These are phyloP conservation scores for Dasysyrphus albostriatus DNA, from an alignment of 2,888 invertebrate genomes.

Conservation along the genomic window DNA sequence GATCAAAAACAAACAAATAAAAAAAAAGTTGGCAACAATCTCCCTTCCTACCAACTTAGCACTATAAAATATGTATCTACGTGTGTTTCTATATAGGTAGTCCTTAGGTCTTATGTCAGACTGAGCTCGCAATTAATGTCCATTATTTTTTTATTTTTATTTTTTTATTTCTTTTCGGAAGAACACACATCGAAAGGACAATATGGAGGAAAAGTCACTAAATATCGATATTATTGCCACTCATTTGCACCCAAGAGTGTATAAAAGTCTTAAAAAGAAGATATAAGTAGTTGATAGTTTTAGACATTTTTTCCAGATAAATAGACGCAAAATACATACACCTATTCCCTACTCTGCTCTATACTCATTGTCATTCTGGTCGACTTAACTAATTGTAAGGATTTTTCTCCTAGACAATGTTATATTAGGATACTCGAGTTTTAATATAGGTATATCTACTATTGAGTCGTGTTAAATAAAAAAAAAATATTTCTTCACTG, in stretches of 20 bases:
- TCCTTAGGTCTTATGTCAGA: conserved; percentile 38
- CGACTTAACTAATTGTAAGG: conserved; percentile 62
- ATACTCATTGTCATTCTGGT: conserved; percentile 34
- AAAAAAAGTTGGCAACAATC: conserved; percentile 7
- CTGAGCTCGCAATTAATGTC: conserved; percentile 68
- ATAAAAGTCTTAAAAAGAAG: background rate
- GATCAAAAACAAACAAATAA: background rate
- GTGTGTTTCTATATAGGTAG: background rate
- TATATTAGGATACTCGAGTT: background rate
- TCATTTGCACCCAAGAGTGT: conserved; percentile 47
- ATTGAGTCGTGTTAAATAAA: conserved; percentile 3
- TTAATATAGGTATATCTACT: background rate
- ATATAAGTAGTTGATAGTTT: conserved; percentile 52
- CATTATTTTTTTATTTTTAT: conserved; percentile 17
- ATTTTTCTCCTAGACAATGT: background rate
- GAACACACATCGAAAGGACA: conserved; percentile 11
- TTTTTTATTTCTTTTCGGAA: background rate
- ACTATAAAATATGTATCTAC: conserved; percentile 7
- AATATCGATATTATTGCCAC: conserved; percentile 67
- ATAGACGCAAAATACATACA: conserved; percentile 29
- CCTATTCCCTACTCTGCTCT: too few relatives aligned
- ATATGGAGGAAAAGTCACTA: conserved; percentile 28
- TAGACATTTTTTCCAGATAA: conserved; percentile 68
- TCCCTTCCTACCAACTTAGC: background rate
- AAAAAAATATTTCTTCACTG: conserved; percentile 58